Evolutionary conservation across 2,888 invertebrate genomes (phyloP).

Genomic region (Esperia sulphurella): DNA sequence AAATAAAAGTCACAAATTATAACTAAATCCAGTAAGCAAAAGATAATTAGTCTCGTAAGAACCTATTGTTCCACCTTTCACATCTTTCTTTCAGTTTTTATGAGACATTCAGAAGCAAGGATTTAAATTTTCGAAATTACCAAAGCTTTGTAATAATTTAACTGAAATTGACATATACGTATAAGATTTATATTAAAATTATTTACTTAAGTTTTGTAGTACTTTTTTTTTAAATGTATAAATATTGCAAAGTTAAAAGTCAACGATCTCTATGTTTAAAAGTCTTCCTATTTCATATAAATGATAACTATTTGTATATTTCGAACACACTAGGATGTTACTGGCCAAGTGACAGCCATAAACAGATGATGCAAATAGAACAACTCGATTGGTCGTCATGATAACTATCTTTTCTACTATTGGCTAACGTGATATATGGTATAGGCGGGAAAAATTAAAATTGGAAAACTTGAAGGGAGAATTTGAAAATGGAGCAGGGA

Average conservation of each 20-base stretch:
- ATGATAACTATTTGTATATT: too few species aligned
- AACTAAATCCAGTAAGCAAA: constrained; percentile 31
- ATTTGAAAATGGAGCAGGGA: too few species aligned
- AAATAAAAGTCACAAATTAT: constrained; percentile 29
- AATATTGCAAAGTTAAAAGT: too few species aligned
- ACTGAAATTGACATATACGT: too few species aligned
- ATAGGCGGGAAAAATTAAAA: constrained; percentile 20
- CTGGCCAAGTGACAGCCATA: constrained; percentile 27
- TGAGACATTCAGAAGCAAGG: neutral
- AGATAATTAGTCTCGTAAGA: constrained; percentile 27
- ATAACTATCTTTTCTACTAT: neutral
- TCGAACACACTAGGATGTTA: neutral
- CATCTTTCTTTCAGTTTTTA: constrained; percentile 19
- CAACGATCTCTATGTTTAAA: too few species aligned
- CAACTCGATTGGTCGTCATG: constrained; percentile 26
- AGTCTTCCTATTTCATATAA: too few species aligned
- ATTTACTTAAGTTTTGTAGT: too few species aligned
- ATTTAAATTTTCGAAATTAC: neutral
- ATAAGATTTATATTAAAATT: too few species aligned
- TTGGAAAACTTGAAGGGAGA: too few species aligned
- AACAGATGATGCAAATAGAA: constrained; percentile 32
- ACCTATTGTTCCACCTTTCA: constrained; percentile 49
- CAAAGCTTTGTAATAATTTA: too few species aligned
- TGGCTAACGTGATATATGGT: neutral
- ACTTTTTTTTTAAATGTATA: too few species aligned